phyloP scores from a whole-genome alignment of 2,888 invertebrate species.

The Ormyrus pomaceus region DNA sequence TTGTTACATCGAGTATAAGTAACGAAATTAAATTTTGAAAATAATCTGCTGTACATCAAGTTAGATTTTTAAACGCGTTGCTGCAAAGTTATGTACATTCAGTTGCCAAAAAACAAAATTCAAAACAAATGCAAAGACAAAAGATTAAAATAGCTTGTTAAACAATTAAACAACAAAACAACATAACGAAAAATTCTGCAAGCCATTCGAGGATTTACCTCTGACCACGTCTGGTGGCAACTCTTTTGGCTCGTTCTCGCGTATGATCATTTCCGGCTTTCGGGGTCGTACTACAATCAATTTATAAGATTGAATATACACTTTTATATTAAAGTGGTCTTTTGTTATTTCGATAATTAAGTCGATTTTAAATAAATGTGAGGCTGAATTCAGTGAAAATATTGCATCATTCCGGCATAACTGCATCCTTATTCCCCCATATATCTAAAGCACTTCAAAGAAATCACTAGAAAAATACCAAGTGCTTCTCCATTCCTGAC shows the following conservation, averaged over 20 bases:
- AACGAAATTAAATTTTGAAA: not conserved
- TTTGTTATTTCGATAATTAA: not conserved
- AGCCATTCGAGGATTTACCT: constrained; percentile 78
- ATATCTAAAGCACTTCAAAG: not conserved
- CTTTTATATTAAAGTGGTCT: not conserved
- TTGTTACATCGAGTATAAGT: constrained; percentile 22
- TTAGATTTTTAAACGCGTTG: constrained; percentile 1
- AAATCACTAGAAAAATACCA: not conserved
- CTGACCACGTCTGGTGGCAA: constrained; percentile 94
- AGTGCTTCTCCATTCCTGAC: not conserved
- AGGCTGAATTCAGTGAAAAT: no score
- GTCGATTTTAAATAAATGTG: not conserved
- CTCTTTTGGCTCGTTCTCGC: constrained; percentile 93
- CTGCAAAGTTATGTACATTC: not conserved
- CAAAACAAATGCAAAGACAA: not conserved
- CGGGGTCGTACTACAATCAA: constrained; percentile 80
- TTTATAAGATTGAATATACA: constrained; percentile 41
- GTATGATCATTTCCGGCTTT: constrained; percentile 92
- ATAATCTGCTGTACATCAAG: not conserved
- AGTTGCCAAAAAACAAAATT: not conserved
- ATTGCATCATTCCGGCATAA: no score
- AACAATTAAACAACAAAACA: constrained; percentile 18
- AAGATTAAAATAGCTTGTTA: no score
- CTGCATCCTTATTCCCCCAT: no score
- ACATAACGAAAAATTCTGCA: constrained; percentile 26